Percentiles rank a stretch among this genome's conserved stretches.
phyloP scores from a whole-genome alignment of 2,113 vertebrate species.

The Kryptolebias marmoratus region DNA sequence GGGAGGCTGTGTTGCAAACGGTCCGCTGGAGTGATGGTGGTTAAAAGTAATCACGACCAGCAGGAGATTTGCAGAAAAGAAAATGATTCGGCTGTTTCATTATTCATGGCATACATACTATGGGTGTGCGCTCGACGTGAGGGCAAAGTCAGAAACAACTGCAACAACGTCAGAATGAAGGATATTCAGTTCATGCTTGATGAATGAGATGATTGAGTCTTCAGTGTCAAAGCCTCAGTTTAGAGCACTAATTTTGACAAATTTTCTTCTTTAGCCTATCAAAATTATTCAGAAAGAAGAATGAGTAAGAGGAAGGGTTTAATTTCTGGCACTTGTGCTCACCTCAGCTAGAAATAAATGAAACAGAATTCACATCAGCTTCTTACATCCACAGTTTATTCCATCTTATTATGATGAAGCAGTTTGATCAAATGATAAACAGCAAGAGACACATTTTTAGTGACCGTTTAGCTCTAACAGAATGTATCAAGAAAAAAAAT shows the following conservation, averaged over 20 bases:
- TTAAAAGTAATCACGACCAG: conserved; percentile 2
- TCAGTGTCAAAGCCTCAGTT: too few relatives aligned
- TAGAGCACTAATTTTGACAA: too few relatives aligned
- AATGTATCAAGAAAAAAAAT: neutral
- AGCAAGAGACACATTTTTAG: neutral
- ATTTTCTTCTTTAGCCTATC: too few relatives aligned
- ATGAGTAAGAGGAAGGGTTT: too few relatives aligned
- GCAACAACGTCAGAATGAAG: neutral
- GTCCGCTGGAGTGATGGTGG: neutral
- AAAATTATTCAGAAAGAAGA: too few relatives aligned
- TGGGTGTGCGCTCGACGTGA: neutral
- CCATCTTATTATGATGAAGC: neutral
- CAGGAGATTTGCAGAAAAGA: neutral
- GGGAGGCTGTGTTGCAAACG: neutral
- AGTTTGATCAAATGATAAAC: neutral
- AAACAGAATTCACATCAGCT: neutral
- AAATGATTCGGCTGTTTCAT: neutral
- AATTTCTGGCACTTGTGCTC: neutral
- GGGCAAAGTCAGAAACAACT: neutral
- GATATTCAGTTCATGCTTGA: neutral
- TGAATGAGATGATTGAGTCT: too few relatives aligned
- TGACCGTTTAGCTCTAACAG: neutral
- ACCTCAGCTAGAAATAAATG: neutral
- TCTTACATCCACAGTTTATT: neutral
- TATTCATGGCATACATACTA: conserved; percentile 14